Base-by-base conservation (phyloP, 1,140 invertebrate species). In the Caerostris extrusa region DNA sequence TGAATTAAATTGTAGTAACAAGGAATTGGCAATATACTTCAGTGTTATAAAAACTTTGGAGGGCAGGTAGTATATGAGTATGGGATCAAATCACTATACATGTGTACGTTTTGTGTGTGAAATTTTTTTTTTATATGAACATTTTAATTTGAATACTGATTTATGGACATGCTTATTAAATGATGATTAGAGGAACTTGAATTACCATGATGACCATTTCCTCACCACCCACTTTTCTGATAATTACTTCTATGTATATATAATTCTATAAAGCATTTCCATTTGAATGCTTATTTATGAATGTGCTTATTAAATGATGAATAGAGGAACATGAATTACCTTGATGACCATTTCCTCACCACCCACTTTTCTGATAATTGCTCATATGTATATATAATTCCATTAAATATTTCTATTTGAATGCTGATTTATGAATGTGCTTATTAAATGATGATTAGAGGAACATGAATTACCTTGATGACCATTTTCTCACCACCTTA, bases 311-410 rank as follows among this genome's bases (percentile, higher is more conserved):
- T 34, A 34, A 0, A 34, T 34, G 34, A 34, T 85, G 82, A 85
- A 1, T 56, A 17, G 53, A 85, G 53, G 82, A 56, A 7, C 3
- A 14, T 56, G 55, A 85, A 56, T 57, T 81, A 17, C 14, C 1
- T 57, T 85, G 82, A 56, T 85, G 53, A 85, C 82, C 56, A 58
- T 85, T 57, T 56, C 53, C 53, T 85, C 82, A 85, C 82, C 34
- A 85, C 82, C 82, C 82, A 85, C 82, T 55, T 87, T 85, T 93
- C 57, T 85, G 55, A 60, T n/a, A 57, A 17, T 14, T 89, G 58
- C 8, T 8, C 5, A 60, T 60, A 6, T 5, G 5, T 10, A 60
- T n/a, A 69, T 69, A 19, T 69, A n/a, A 34, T 34, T 34, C 34
- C 2, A 19, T 5, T 7, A 7, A 8, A 0, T 8, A 56, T 7